phyloP scores from a whole-genome alignment of 2,113 vertebrate genomes.

The Cairina moschata region DNA sequence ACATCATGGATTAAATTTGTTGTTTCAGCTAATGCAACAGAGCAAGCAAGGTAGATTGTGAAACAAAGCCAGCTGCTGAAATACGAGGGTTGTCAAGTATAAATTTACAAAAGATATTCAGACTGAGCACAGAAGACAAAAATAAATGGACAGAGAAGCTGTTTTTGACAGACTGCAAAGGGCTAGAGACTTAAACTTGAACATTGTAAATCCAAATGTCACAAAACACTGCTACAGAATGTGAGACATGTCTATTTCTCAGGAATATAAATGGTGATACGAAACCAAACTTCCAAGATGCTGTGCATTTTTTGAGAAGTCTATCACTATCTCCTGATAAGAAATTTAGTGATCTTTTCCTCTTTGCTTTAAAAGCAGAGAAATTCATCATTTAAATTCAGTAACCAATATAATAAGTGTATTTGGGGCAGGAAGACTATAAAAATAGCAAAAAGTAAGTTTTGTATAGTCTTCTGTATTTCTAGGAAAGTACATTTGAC shows the following conservation, averaged over 20 bases:
- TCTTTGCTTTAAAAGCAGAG: slow-evolving; percentile 26
- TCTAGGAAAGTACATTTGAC: slow-evolving; percentile 38
- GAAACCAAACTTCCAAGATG: slow-evolving; percentile 75
- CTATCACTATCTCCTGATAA: slow-evolving; percentile 63
- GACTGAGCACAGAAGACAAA: slow-evolving; percentile 83
- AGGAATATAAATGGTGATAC: slow-evolving; percentile 83
- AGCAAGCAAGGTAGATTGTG: slow-evolving; percentile 81
- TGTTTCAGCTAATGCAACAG: slow-evolving; percentile 84
- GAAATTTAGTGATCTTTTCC: slow-evolving; percentile 55
- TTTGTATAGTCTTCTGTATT: not conserved
- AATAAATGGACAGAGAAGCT: slow-evolving; percentile 85
- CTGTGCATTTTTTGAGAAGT: slow-evolving; percentile 72
- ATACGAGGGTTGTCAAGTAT: slow-evolving; percentile 86
- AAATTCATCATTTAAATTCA: slow-evolving; percentile 54
- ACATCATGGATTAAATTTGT: slow-evolving; percentile 85
- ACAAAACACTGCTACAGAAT: slow-evolving; percentile 74
- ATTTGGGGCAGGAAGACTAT: slow-evolving; percentile 22
- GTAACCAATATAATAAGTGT: slow-evolving; percentile 9
- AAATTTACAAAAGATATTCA: slow-evolving; percentile 88
- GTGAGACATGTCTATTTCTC: slow-evolving; percentile 82
- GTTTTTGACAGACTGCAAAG: slow-evolving; percentile 83
- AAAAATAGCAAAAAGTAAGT: slow-evolving; percentile 26
- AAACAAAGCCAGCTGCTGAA: slow-evolving; percentile 82
- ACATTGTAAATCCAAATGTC: slow-evolving; percentile 86
- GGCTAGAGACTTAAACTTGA: slow-evolving; percentile 84